phyloP scores from a whole-genome alignment of 2,797 vertebrate genomes.

The Pipistrellus pygmaeus region DNA sequence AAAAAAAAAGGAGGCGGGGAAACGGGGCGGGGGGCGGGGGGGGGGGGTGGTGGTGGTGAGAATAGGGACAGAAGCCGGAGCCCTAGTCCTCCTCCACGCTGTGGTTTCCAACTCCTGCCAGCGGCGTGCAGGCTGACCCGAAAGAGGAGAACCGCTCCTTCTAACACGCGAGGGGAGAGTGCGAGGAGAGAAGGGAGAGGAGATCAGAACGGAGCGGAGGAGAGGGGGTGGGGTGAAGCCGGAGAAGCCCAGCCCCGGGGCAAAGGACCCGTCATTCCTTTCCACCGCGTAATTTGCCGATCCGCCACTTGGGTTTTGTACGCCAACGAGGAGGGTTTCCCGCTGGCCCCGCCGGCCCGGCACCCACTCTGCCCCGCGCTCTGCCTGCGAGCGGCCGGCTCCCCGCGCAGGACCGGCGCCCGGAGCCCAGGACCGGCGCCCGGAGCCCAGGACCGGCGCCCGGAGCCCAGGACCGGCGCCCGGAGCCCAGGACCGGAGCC shows the following conservation, averaged over 20 bases:
- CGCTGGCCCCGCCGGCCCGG: background rate
- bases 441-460: background rate
- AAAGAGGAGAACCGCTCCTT: background rate
- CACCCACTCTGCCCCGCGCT: background rate
- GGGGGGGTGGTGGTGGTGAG: too few species aligned
- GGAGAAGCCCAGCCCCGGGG: background rate
- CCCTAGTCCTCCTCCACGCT: background rate
- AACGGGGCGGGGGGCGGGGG: background rate
- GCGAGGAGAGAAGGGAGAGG: background rate
- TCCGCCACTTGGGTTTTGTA: constrained; percentile 24
- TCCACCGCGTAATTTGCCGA: background rate
- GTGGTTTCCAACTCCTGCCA: background rate
- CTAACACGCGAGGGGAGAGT: background rate
- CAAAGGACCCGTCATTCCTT: background rate
- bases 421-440: too few species aligned
- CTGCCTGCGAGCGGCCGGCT: background rate
- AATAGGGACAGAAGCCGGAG: background rate
- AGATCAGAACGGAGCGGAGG: background rate
- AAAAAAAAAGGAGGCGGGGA: background rate
- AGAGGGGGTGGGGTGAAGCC: background rate
- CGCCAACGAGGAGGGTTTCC: constrained; percentile 67
- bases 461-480: too few species aligned
- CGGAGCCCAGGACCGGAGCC: too few species aligned
- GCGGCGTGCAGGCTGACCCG: background rate
- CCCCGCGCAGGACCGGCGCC: background rate